These are phyloP conservation scores for Polypterus senegalus DNA, from an alignment of 2,113 vertebrate species.

Conservation along the genomic window DNA sequence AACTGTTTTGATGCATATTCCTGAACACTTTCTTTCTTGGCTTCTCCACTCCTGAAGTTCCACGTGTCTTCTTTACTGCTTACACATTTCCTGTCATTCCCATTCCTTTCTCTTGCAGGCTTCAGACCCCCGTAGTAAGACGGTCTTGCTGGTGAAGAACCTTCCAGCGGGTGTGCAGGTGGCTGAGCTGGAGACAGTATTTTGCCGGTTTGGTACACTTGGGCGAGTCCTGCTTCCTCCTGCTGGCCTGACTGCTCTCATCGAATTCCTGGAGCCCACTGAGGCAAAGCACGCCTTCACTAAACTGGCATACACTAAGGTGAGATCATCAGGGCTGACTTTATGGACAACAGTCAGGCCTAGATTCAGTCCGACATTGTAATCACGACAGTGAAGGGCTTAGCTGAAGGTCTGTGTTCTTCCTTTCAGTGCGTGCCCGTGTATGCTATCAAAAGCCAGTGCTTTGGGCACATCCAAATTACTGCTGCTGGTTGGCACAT, in stretches of 20 bases:
- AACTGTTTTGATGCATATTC: too few relatives aligned
- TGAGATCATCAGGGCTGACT: conserved; percentile 20
- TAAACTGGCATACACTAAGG: conserved; percentile 85
- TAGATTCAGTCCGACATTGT: not conserved
- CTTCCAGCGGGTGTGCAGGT: conserved; percentile 57
- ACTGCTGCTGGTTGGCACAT: too few relatives aligned
- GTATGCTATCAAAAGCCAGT: too few relatives aligned
- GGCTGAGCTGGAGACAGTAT: conserved; percentile 57
- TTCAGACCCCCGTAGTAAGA: conserved; percentile 63
- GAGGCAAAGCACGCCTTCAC: conserved; percentile 83
- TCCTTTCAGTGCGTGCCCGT: too few relatives aligned
- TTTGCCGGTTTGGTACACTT: conserved; percentile 62
- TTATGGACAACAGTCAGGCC: too few relatives aligned
- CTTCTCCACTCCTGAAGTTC: not conserved
- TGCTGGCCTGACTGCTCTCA: conserved; percentile 74
- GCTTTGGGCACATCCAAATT: too few relatives aligned
- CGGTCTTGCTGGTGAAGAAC: conserved; percentile 85
- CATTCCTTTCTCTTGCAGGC: conserved; percentile 41
- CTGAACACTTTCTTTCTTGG: not conserved
- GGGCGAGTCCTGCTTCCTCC: conserved; percentile 78
- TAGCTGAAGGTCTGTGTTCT: not conserved
- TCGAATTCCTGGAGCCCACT: conserved; percentile 80
- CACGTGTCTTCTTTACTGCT: not conserved
- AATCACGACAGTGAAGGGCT: too few relatives aligned
- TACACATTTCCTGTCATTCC: not conserved